A percentile compares a stretch with the other conserved stretches of the same genome.
These are phyloP conservation scores for Sitophilus oryzae DNA, from an alignment of 1,140 invertebrate species.

Conservation along the genomic window DNA sequence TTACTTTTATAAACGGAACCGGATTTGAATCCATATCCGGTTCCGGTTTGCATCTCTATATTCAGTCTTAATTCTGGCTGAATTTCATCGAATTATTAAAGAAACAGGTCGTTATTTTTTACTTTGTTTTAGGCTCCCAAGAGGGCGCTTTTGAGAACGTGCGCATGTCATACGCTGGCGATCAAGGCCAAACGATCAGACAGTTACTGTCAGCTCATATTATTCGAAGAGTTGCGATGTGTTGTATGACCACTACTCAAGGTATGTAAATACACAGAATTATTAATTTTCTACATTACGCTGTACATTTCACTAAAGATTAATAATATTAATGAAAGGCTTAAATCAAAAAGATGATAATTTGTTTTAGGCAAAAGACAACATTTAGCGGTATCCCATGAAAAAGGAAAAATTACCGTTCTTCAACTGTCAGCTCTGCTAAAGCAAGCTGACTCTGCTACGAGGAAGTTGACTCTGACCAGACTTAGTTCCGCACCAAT, in stretches of 20 bases:
- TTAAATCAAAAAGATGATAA: too few relatives aligned
- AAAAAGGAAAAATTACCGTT: slow-evolving; percentile 90
- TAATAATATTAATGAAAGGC: too few relatives aligned
- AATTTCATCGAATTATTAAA: too few relatives aligned
- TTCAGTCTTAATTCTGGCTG: too few relatives aligned
- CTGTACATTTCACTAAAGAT: background rate
- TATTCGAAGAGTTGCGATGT: slow-evolving; percentile 90
- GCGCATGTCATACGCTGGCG: slow-evolving; percentile 91
- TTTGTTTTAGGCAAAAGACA: slow-evolving; percentile 63
- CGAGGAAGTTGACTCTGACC: slow-evolving; percentile 87
- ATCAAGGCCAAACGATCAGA: slow-evolving; percentile 92
- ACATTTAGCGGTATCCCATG: slow-evolving; percentile 67
- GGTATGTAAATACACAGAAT: slow-evolving; percentile 43
- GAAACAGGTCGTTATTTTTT: too few relatives aligned
- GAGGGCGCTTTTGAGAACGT: slow-evolving; percentile 98
- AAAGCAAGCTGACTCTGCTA: slow-evolving; percentile 92
- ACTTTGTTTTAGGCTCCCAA: too few relatives aligned
- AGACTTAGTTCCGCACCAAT: slow-evolving; percentile 86
- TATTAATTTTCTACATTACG: background rate
- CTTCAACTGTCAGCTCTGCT: slow-evolving; percentile 86
- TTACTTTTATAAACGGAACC: too few relatives aligned
- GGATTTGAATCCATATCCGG: too few relatives aligned
- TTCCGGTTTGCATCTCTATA: too few relatives aligned
- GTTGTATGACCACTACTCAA: slow-evolving; percentile 83
- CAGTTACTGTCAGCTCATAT: slow-evolving; percentile 89